Evolutionary conservation across 2,888 invertebrate genomes (phyloP), one percentile per base, ranked within the genome.

Genomic region (Andrena bicolor): DNA sequence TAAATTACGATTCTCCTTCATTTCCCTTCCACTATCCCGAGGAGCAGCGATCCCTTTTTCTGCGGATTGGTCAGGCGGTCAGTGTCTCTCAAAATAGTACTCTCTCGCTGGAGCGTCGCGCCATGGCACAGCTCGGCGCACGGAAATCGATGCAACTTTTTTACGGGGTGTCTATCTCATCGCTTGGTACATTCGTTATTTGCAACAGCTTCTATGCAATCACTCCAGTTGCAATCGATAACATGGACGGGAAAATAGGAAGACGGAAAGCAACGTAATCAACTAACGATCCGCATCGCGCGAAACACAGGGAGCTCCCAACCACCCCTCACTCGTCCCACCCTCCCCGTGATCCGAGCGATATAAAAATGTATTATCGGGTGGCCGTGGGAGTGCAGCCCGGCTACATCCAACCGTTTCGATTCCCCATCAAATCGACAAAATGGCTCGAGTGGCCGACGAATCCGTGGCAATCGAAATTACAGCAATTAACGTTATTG

Each of bases 401-500:
- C 30, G n/a, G 23, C 23, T 56, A 56, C 35, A 13, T 48, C 2
- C n/a, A 56, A 56, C 13, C 49, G 56, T 28, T 69, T 73, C 81
- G 35, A 63, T 72, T 80, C 30, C 68, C 71, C 20, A 66, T 68
- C 70, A 80, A 80, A 80, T 76, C 51, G 51, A 23, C 53, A 72
- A 83, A 84, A 84, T 73, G 79, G 80, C 69, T 68, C 41, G 82
- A 78, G 71, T 70, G 66, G 72, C 60, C 74, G 30, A 48, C 48
- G 61, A 78, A 76, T 70, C 71, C 71, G 89, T 88, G 86, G 85
- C 88, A 88, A 91, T 91, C 89, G 91, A 90, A 90, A 91, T 90
- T 91, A 90, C 89, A 90, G 91, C 91, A 92, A 92, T 92, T 92
- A 92, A 92, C 90, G 90, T 91, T 92, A 92, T 92, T 92, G 91